phyloP scores from a whole-genome alignment of 2,113 vertebrate species.

The Lutjanus erythropterus region DNA sequence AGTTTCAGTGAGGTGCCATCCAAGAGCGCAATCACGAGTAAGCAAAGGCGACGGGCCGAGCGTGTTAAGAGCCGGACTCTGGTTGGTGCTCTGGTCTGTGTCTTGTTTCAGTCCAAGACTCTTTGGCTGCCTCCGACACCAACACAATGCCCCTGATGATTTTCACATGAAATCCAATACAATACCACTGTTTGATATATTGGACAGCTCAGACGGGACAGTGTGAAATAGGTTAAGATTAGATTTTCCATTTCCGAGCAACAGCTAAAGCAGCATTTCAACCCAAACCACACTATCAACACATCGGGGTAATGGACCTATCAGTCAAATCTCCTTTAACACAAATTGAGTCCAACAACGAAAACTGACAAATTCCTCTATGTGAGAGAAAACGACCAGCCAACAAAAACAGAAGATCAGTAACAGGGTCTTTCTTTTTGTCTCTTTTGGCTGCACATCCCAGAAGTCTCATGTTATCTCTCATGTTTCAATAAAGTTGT shows the following conservation, averaged over 20 bases:
- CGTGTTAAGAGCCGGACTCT: constrained; percentile 1
- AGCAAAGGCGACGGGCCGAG: constrained; percentile 45
- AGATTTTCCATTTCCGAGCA: not conserved
- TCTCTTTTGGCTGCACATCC: constrained; percentile 1
- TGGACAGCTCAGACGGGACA: not conserved
- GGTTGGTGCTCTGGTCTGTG: constrained; percentile 34
- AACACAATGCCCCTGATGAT: constrained; percentile 38
- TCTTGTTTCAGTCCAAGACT: constrained; percentile 34
- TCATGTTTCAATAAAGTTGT: constrained; percentile 53
- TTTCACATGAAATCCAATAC: constrained; percentile 59
- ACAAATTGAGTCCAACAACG: not conserved
- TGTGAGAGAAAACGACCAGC: constrained; percentile 11
- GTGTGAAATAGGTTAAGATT: not conserved
- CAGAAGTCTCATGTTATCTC: constrained; percentile 35
- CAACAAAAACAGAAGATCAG: not conserved
- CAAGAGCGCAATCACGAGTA: constrained; percentile 36
- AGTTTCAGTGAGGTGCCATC: constrained; percentile 47
- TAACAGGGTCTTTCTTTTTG: not conserved
- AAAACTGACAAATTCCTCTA: constrained; percentile 9
- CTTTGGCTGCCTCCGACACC: constrained; percentile 21
- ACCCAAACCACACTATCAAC: no score
- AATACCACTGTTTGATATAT: constrained; percentile 1
- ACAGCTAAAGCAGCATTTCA: constrained; percentile 7
- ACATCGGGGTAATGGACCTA: not conserved
- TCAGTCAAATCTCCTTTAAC: not conserved